Percentiles rank a stretch among this genome's conserved stretches.
Conservation (phyloP, 2,888 invertebrate genomes). For the Eupithecia abbreviata region DNA sequence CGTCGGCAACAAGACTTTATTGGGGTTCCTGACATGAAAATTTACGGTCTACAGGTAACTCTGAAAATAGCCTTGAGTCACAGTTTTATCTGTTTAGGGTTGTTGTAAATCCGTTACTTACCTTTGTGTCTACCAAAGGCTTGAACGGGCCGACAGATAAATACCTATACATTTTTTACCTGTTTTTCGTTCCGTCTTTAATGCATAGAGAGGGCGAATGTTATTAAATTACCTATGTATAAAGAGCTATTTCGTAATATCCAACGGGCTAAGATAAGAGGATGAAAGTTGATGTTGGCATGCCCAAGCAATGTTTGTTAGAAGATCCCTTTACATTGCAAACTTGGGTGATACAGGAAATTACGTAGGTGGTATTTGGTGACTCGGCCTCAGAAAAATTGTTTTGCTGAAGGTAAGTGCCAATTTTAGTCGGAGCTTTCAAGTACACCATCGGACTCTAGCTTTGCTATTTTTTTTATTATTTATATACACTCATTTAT, state of each 20-base stretch:
- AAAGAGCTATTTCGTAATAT: not conserved
- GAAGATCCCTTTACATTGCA: not conserved
- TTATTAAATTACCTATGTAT: not conserved
- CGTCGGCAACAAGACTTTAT: not conserved
- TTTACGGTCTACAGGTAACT: not conserved
- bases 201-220: not conserved
- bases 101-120: not conserved
- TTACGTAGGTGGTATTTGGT: not conserved
- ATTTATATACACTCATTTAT: too few species aligned
- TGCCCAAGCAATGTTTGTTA: not conserved
- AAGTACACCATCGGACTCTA: too few species aligned
- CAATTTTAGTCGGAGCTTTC: too few species aligned
- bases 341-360: not conserved
- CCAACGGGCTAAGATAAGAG: not conserved
- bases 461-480: too few species aligned
- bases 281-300: not conserved
- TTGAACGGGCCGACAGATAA: not conserved
- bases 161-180: not conserved
- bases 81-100: not conserved
- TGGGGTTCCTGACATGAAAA: not conserved
- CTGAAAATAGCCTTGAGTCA: not conserved
- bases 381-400: not conserved
- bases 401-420: too few species aligned
- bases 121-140: not conserved
- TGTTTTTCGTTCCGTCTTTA: not conserved